phyloP scores from a whole-genome alignment of 2,888 invertebrate genomes.

The Campaea margaritaria region DNA sequence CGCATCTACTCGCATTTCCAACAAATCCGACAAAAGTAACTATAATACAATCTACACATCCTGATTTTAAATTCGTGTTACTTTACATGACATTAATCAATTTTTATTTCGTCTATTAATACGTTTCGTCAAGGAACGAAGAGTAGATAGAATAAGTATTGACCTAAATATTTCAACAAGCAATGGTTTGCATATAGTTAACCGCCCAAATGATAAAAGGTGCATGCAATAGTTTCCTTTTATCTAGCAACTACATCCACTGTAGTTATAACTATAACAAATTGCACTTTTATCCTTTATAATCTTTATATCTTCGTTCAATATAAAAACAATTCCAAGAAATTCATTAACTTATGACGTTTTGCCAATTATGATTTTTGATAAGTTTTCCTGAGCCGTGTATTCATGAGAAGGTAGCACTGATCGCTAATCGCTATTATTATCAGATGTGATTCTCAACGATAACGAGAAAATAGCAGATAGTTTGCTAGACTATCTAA shows the following conservation, averaged over 20 bases:
- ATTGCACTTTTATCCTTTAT: constrained; percentile 21
- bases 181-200: background rate
- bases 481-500: constrained; percentile 21
- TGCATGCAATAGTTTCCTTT: background rate
- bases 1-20: too few species aligned
- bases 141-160: too few species aligned
- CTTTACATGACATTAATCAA: too few species aligned
- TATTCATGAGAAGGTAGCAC: constrained; percentile 48
- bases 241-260: background rate
- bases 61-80: too few species aligned
- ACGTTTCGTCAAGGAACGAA: too few species aligned
- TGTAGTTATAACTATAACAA: constrained; percentile 16
- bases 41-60: too few species aligned
- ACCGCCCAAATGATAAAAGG: background rate
- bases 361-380: constrained; percentile 59
- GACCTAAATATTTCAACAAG: too few species aligned
- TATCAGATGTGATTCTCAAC: constrained; percentile 49
- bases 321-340: constrained; percentile 53
- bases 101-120: too few species aligned
- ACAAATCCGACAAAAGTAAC: too few species aligned
- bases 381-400: constrained; percentile 51
- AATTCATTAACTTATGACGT: constrained; percentile 57
- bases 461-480: constrained; percentile 37
- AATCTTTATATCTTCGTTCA: constrained; percentile 1
- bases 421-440: constrained; percentile 48